These are phyloP conservation scores for Meriones psammophilus DNA, from an alignment of 2,797 vertebrate genomes.

Conservation along the genomic window DNA sequence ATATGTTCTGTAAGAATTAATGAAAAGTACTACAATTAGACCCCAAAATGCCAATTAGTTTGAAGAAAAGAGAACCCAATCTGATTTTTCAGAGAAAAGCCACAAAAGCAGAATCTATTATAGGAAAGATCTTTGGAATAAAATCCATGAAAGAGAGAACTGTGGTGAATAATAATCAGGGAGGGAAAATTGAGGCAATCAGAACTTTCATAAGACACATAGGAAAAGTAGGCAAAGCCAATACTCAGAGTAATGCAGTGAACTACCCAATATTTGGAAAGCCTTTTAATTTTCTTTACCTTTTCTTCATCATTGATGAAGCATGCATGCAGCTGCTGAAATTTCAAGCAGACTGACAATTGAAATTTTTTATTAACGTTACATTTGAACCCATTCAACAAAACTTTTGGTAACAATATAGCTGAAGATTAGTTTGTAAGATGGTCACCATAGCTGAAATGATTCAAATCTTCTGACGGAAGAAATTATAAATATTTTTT, in stretches of 20 bases:
- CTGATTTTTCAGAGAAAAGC: constrained; percentile 72
- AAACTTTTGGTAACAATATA: not conserved
- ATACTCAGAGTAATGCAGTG: constrained; percentile 41
- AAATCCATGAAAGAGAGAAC: constrained; percentile 75
- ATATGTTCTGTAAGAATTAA: constrained; percentile 47
- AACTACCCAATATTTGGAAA: constrained; percentile 57
- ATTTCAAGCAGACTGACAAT: not conserved
- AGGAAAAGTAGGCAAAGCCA: constrained; percentile 44
- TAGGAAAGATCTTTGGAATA: constrained; percentile 80
- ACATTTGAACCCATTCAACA: not conserved
- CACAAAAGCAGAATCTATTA: constrained; percentile 81
- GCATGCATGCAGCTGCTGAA: not conserved
- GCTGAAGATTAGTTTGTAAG: not conserved
- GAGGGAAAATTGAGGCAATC: constrained; percentile 63
- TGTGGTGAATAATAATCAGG: constrained; percentile 76
- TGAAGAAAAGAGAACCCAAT: constrained; percentile 39
- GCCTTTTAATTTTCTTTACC: not conserved
- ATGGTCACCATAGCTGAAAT: not conserved
- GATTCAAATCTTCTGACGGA: not conserved
- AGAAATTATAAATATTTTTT: not conserved
- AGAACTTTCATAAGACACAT: not conserved
- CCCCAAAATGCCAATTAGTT: constrained; percentile 42
- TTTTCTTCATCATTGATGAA: not conserved
- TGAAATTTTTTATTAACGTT: not conserved
- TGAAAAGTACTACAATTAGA: constrained; percentile 69